Base-by-base conservation (phyloP, 92 coral and sea anemone species). In the Zoanthus sociatus region DNA sequence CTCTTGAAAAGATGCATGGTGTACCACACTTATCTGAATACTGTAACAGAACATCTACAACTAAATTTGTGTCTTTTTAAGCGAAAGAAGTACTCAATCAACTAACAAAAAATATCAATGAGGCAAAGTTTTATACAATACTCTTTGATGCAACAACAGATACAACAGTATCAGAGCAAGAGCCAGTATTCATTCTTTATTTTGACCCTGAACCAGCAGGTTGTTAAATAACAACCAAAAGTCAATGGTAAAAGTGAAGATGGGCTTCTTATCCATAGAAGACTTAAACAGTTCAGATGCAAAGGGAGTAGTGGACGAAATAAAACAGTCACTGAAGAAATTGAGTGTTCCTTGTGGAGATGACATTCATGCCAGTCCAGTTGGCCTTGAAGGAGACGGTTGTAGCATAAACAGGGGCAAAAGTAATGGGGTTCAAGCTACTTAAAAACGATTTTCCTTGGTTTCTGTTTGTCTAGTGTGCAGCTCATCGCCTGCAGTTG, bases 141-240 rank as follows among this genome's bases (percentile, higher is more conserved):
- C 48, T 91, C 26, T 91, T 91, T 83, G 90, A 91, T 84, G 89
- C 78, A 10, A 87, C 91, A 63, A 87, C 93, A 87, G 91, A 87
- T 73, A 87, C 60, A 15, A 54, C 91, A 55, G 90, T 87, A 4
- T 69, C 45, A 11, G 89, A 87, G 71, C 91, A 87, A 20, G 90
- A 87, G 73, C 88, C 90, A 58, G 91, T 87, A 17, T 77, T 91
- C 77, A 86, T 83, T 14, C 50, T 87, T 14, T 91, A 91, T 60
- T 91, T 91, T 72, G 87, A 91, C 33, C 93, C 89, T 81, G 73
- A 81, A 67, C 89, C 89, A 44, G 55, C 31, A 4, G 75, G 83
- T 74, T 54, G 72, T 54, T 70, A 69, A 84, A 78, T 71, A 51
- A 73, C 79, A 86, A 78, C 18, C 44, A 14, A 33, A 81, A 78